These are phyloP conservation scores for Pipistrellus pygmaeus DNA, from an alignment of 2,797 vertebrate genomes.

Conservation along the genomic window DNA sequence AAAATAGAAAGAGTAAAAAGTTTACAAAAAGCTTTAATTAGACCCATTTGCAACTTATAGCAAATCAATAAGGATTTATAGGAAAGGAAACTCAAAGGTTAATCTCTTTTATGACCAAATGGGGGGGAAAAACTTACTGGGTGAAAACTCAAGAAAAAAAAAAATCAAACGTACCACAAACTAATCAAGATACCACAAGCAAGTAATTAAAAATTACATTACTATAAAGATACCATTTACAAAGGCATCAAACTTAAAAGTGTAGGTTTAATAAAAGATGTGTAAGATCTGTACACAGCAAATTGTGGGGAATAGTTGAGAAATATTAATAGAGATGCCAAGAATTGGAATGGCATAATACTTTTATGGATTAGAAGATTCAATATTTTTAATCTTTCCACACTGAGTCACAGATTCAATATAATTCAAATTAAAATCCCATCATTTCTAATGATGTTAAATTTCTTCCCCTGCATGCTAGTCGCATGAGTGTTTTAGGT, in stretches of 20 bases:
- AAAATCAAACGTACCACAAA: not conserved
- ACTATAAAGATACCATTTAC: not conserved
- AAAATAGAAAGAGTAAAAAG: conserved; percentile 23
- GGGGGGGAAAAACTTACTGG: not conserved
- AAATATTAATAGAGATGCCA: not conserved
- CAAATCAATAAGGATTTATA: conserved; percentile 9
- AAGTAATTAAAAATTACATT: conserved; percentile 5
- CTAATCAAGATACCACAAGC: not conserved
- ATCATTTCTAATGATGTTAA: conserved; percentile 49
- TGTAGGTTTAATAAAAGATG: conserved; percentile 48
- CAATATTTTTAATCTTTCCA: conserved; percentile 34
- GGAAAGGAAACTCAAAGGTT: not conserved
- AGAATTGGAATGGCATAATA: not conserved
- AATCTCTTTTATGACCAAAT: conserved; percentile 10
- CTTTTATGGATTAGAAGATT: not conserved
- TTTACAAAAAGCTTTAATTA: not conserved
- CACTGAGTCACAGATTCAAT: not conserved
- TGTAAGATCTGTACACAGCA: not conserved
- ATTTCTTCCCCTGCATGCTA: conserved; percentile 42
- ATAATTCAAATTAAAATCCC: conserved; percentile 18
- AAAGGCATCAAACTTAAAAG: not conserved
- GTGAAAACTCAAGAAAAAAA: not conserved
- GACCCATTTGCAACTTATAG: not conserved
- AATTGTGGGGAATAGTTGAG: not conserved
- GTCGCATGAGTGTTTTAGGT: not conserved